Evolutionary conservation across 2,888 invertebrate species (phyloP).

Genomic region (Liposcelis brunnea): DNA sequence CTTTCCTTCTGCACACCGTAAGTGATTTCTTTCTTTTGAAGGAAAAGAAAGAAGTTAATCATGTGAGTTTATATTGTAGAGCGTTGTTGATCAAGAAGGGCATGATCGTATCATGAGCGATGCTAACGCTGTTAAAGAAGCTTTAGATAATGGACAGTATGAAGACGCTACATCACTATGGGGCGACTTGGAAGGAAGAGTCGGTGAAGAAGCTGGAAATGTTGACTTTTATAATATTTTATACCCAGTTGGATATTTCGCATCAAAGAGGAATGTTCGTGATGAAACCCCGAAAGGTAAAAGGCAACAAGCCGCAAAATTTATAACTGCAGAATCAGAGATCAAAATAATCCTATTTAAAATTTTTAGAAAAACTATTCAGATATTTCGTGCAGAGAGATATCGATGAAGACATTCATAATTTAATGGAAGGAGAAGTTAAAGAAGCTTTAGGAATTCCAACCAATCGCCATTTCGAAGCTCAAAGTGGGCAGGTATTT

Average conservation of each 20-base stretch:
- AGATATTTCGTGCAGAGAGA: constrained; percentile 24
- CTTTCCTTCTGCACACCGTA: constrained; percentile 53
- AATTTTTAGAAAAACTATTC: constrained; percentile 25
- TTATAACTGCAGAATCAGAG: constrained; percentile 4
- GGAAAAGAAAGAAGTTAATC: too few relatives aligned
- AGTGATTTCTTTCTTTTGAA: too few relatives aligned
- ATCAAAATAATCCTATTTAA: constrained; percentile 10
- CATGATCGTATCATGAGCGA: constrained; percentile 36
- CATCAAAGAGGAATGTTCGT: too few relatives aligned
- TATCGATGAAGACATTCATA: constrained; percentile 23
- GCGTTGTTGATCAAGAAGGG: constrained; percentile 51
- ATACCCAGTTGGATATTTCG: not conserved
- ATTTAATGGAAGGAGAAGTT: constrained; percentile 56
- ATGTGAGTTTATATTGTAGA: constrained; percentile 23
- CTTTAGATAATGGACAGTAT: constrained; percentile 40
- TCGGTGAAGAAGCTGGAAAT: constrained; percentile 38
- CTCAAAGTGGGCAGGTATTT: constrained; percentile 42
- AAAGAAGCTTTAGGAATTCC: constrained; percentile 47
- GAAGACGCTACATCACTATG: constrained; percentile 42
- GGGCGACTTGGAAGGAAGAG: constrained; percentile 42
- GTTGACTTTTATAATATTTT: constrained; percentile 70
- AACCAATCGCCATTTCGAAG: constrained; percentile 44
- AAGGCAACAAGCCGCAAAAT: not conserved
- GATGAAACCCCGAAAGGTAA: too few relatives aligned
- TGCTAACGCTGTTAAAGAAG: constrained; percentile 36